Conservation (phyloP, 2,888 invertebrate species). For the Eugnorisma glareosa region DNA sequence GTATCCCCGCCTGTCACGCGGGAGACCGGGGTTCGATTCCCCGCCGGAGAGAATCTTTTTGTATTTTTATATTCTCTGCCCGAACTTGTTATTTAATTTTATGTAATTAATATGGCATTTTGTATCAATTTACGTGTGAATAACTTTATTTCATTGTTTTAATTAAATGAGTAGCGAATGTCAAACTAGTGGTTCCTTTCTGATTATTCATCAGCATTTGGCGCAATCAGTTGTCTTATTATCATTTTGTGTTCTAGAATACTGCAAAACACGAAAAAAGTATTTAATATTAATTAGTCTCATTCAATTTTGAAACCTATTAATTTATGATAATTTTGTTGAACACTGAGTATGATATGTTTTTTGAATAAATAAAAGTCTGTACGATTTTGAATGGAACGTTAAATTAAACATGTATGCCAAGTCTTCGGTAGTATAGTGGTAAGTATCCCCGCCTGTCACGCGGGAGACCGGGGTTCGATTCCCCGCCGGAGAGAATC, state of each 20-base stretch:
- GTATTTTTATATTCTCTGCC: conserved; percentile 3
- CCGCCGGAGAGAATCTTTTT: conserved; percentile 69
- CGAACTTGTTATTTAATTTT: neutral
- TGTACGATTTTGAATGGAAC: neutral
- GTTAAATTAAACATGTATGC: accelerated
- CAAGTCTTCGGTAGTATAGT: conserved; percentile 85
- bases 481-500: conserved; percentile 71
- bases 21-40: conserved; percentile 80
- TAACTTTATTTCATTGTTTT: neutral
- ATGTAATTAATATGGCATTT: neutral
- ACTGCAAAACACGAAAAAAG: neutral
- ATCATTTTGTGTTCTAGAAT: neutral
- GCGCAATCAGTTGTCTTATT: accelerated
- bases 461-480: conserved; percentile 86
- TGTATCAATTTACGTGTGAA: neutral
- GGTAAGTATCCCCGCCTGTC: conserved; percentile 91
- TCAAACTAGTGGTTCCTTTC: neutral
- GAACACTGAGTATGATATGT: neutral
- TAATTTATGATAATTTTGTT: neutral
- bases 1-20: conserved; percentile 91
- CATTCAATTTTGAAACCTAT: neutral
- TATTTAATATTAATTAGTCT: neutral
- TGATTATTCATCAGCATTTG: neutral
- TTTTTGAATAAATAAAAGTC: neutral
- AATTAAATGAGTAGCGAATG: neutral